Base-by-base conservation (phyloP, 2,888 invertebrate genomes). In the Biston stratarius region DNA sequence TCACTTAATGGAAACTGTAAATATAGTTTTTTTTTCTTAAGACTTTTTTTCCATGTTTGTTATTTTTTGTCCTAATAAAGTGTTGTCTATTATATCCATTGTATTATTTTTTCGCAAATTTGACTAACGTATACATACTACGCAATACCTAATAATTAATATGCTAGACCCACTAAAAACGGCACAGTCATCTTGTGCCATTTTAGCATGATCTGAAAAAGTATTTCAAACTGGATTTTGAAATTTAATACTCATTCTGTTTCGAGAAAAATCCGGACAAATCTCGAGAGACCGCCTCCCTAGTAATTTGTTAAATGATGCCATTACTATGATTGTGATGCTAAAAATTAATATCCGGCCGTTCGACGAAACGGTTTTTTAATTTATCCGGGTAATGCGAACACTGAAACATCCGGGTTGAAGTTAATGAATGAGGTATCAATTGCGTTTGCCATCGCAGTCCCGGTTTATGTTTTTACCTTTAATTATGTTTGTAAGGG, bases 311-410 rank as follows among this genome's bases (percentile, higher is more conserved):
- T 73, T 64, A 65, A 80, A 82, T 74, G 72, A 76, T 76, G 71
- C 80, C 79, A 83, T 84, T 82, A 83, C 71, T 56, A 77, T 77
- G 80, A 87, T 83, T 82, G 84, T 80, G 73, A 73, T 77, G 74
- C 77, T 79, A 70, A 74, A 77, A 79, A 83, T 84, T 87, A 84
- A 88, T 88, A 81, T 87, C 86, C 85, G 85, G 77, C 65, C 70
- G 69, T 76, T 69, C 56, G 69, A 68, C 64, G 73, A 74, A 73
- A 77, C 80, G 75, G 77, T 71, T 77, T 83, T 84, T 83, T 80
- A 81, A 79, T 83, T 82, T 77, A 72, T 74, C 71, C 64, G 51
- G 56, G 73, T 75, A 71, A 71, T 69, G 64, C 63, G 68, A 57
- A 62, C 61, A 61, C 67, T 61, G 51, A 58, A 64, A 75, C 70